Base-by-base conservation (phyloP, 2,888 invertebrate genomes). In the Stomorhina lunata region DNA sequence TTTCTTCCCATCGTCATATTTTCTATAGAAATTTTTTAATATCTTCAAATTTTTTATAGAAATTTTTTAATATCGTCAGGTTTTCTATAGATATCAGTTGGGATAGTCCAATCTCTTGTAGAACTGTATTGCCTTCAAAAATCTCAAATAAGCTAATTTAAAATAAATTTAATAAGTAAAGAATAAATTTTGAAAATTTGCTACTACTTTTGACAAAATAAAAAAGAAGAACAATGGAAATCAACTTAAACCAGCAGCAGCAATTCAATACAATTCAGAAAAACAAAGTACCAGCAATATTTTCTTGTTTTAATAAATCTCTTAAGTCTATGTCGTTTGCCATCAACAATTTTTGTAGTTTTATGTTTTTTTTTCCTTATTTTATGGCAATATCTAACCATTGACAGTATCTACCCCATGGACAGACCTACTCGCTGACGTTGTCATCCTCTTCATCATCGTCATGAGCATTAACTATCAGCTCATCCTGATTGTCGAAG, bases 251-350 rank as follows among this genome's bases (percentile, higher is more conserved):
- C 10, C 68, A 63, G 32, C 22, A 45, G 43, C 9, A 43, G 12
- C 10, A 29, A 5, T 4, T 2, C 1, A 34, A 48, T 10, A 17
- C 22, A 29, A 48, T 12, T 25, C 6, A 22, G 15, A 43, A 53
- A 53, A 15, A 10, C 20, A 40, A 7, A n/a, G 0, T 4, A 59
- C 12, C 37, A 50, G 55, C 50, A 50, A 77, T 40, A 76, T 68
- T 68, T 75, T 75, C 12, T 55, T 75, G 40, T 75, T 65, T 69
- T 75, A 69, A 80, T 80, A 80, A 80, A 75, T 80, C 69, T 75
- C n/a, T 50, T 53, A 43, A 53, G 50, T 40, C n/a, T 20, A 27
- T 53, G 72, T 17, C 68, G 40, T 50, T 50, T 55, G 61, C 61
- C 45, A 37, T 73, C 73, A 68, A 25, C 32, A 29, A 27, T 29